A percentile compares a stretch with the other conserved stretches of the same genome.
These are phyloP conservation scores for Tetragonisca angustula DNA, from an alignment of 2,888 invertebrate genomes.

Conservation along the genomic window DNA sequence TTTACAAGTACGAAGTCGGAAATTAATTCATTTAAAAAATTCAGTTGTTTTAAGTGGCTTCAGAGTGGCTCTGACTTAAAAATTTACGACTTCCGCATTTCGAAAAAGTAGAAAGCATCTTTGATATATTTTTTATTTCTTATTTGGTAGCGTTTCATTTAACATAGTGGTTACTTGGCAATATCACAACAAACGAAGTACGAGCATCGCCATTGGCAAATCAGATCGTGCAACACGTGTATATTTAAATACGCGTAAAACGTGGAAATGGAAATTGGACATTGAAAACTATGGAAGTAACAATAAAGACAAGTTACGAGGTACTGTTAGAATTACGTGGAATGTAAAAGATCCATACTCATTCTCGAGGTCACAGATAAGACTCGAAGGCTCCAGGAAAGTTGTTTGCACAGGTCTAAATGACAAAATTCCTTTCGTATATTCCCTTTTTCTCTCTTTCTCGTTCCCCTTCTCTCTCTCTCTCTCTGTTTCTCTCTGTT, in stretches of 20 bases:
- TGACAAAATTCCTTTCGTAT: conserved; percentile 60
- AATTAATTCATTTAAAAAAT: no score
- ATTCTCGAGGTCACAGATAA: conserved; percentile 48
- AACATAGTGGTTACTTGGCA: neutral
- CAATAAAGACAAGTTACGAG: neutral
- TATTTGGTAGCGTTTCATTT: neutral
- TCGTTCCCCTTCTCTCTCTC: neutral
- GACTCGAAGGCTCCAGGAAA: conserved; percentile 41
- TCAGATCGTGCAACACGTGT: conserved; percentile 1
- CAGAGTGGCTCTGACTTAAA: no score
- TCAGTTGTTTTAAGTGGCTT: no score
- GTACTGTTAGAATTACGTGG: conserved; percentile 29
- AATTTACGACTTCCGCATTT: no score
- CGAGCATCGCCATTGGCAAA: neutral
- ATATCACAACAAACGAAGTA: neutral
- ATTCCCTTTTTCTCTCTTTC: neutral
- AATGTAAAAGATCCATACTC: conserved; percentile 27
- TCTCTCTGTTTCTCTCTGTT: neutral
- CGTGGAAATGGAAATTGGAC: conserved; percentile 11
- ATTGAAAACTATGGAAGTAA: neutral
- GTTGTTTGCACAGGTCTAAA: conserved; percentile 62
- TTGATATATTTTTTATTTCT: neutral
- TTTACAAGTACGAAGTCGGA: neutral
- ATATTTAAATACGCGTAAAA: conserved; percentile 29
- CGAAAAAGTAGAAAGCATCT: neutral